Base-by-base conservation (phyloP, 1,140 invertebrate species). In the Panagrolaimus sp. region DNA sequence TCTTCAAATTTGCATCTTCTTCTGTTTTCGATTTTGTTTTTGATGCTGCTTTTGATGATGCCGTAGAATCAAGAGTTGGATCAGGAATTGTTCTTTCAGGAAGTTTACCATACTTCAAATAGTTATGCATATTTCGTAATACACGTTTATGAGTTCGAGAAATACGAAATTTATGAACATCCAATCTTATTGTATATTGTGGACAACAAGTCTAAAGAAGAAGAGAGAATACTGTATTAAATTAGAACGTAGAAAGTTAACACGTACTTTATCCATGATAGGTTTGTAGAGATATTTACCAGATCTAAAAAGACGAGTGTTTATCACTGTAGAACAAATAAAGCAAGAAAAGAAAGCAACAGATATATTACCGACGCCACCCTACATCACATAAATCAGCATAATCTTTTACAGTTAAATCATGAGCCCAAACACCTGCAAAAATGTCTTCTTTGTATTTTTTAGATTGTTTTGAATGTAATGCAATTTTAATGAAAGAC, bases 261-360 rank as follows among this genome's bases (percentile, higher is more conserved):
- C n/a, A n/a, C 31, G 7, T 38, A 38, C 31, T 7, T 38, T 38
- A 74, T 91, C 85, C 88, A 96, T 92, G 8, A 87, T 89, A 9
- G 93, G 92, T 84, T 98, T 98, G 82, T 99, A 99, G 83, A 91
- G 91, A 85, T 96, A 98, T 81, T 89, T 88, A 20, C 96, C 96
- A 81, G 92, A 95, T 71, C 87, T 87, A 67, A 62, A 81, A 78
- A 61, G 8, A n/a, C n/a, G n/a, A n/a, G n/a, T n/a, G n/a, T n/a
- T n/a, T n/a, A n/a, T n/a, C n/a, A n/a, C n/a, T n/a, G 31, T 25
- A 53, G 31, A 73, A 53, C 48, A 9, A 61, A 25, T n/a, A 16
- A 65, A 16, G 11, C 67, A 69, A 69, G 45, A 38, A 2, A 38
- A 38, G 31, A 38, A 20, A 43, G 16, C 66, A 16, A 64, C 31